Conservation (phyloP, 1,140 invertebrate genomes). For the Yoshiicerus persimilis region DNA sequence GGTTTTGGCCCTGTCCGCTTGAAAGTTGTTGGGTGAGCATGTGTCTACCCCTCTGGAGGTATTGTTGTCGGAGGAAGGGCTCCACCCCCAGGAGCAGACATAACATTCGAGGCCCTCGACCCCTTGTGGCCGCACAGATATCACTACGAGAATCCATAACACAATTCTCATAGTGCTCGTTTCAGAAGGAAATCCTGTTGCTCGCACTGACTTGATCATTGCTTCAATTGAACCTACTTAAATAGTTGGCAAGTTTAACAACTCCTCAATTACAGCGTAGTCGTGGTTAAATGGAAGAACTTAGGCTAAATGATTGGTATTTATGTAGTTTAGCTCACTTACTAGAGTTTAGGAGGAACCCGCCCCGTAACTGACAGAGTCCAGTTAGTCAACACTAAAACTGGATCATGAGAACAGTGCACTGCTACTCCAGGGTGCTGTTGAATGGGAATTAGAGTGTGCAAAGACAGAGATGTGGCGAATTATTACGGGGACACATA, state of each 20-base stretch:
- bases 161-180: not conserved
- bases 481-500: not conserved
- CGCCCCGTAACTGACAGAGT: not conserved
- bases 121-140: not conserved
- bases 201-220: not conserved
- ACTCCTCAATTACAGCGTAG: not conserved
- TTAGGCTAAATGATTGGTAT: not conserved
- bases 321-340: not conserved
- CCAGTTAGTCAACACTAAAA: not conserved
- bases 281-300: not conserved
- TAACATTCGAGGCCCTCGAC: conserved; percentile 35
- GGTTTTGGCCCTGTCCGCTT: not conserved
- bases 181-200: not conserved
- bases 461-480: not conserved
- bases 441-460: not conserved
- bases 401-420: not conserved
- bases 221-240: not conserved
- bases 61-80: not conserved
- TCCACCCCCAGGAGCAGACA: conserved; percentile 37
- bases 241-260: too few species aligned
- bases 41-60: not conserved
- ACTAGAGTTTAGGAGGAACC: not conserved
- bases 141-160: not conserved
- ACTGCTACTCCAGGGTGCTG: not conserved
- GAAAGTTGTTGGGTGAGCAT: conserved; percentile 39